Conservation (phyloP, 2,888 invertebrate genomes). For the Agrochola macilenta region DNA sequence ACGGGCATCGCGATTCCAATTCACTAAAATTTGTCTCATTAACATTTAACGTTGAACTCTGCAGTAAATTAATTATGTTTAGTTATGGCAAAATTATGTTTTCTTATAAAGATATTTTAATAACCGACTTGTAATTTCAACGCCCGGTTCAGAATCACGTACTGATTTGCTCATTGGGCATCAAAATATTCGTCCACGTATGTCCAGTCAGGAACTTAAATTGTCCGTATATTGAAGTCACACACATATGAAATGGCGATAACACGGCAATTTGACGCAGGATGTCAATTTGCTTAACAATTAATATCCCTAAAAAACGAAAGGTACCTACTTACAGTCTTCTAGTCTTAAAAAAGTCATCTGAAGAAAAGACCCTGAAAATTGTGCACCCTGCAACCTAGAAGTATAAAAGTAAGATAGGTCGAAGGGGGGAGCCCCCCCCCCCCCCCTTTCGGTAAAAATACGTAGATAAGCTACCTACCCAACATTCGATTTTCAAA, state of each 20-base stretch:
- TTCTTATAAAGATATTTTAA: neutral
- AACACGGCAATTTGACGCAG: neutral
- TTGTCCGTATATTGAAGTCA: neutral
- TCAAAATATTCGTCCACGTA: too few relatives aligned
- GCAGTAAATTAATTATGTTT: conserved; percentile 29
- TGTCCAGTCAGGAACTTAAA: neutral
- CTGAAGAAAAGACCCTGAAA: neutral
- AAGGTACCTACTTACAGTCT: too few relatives aligned
- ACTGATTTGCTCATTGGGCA: too few relatives aligned
- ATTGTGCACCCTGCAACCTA: neutral
- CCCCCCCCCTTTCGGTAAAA: too few relatives aligned
- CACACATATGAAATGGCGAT: too few relatives aligned
- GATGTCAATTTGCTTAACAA: too few relatives aligned
- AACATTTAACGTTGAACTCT: conserved; percentile 21
- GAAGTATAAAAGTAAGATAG: neutral
- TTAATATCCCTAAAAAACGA: neutral
- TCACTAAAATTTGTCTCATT: conserved; percentile 61
- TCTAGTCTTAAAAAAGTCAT: neutral
- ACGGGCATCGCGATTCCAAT: conserved; percentile 58
- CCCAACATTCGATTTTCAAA: too few relatives aligned
- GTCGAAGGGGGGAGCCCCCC: too few relatives aligned
- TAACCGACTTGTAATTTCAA: too few relatives aligned
- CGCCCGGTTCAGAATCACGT: too few relatives aligned
- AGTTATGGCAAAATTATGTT: neutral
- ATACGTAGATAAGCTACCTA: too few relatives aligned